phyloP scores from a whole-genome alignment of 2,888 invertebrate genomes.

The Sympetrum striolatum region DNA sequence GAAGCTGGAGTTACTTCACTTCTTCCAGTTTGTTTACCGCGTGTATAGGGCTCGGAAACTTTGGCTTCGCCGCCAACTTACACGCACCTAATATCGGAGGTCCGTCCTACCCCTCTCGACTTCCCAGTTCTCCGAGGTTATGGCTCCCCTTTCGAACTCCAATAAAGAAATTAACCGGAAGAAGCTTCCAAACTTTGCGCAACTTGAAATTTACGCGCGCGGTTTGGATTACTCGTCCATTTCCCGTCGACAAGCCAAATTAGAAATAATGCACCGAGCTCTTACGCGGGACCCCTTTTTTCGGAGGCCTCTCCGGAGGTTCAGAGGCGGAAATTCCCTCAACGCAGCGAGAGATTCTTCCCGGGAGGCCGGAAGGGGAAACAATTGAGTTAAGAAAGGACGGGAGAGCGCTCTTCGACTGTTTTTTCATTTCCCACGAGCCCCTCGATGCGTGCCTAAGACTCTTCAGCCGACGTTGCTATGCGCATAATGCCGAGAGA shows the following conservation, averaged over 20 bases:
- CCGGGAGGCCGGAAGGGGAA: neutral
- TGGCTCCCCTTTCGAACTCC: too few relatives aligned
- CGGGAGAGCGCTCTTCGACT: neutral
- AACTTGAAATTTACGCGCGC: too few relatives aligned
- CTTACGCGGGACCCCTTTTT: neutral
- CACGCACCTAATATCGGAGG: too few relatives aligned
- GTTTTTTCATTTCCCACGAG: neutral
- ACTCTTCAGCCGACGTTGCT: neutral
- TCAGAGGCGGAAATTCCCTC: neutral
- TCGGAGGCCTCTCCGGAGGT: neutral
- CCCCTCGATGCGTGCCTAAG: neutral
- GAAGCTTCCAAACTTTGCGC: too few relatives aligned
- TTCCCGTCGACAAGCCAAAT: neutral
- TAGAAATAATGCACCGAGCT: neutral
- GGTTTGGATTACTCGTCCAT: too few relatives aligned
- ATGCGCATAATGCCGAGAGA: neutral
- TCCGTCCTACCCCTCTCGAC: too few relatives aligned
- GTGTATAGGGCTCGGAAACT: too few relatives aligned
- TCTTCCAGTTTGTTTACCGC: too few relatives aligned
- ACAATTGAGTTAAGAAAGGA: neutral
- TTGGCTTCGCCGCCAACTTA: too few relatives aligned
- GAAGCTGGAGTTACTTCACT: too few relatives aligned
- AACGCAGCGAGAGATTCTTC: neutral
- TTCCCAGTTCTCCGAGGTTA: too few relatives aligned
- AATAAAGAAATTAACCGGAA: too few relatives aligned